Evolutionary conservation across 2,797 vertebrate species (phyloP).

Genomic region (Columba guinea): DNA sequence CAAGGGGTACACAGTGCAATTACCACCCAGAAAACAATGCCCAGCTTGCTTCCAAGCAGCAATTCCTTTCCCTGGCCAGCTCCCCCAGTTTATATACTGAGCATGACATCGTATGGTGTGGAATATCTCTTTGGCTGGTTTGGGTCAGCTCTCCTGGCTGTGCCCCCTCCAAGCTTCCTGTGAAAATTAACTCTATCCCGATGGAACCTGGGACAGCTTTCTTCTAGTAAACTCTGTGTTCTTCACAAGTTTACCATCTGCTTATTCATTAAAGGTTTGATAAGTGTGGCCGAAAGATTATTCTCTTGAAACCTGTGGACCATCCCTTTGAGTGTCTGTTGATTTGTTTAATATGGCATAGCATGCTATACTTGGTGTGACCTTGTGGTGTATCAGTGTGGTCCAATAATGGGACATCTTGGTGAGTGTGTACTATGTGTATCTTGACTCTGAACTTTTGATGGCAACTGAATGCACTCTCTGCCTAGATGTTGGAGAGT

Average conservation of each 20-base stretch:
- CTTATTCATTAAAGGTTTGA: background rate
- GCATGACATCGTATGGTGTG: too few species aligned
- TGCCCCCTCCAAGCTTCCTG: too few species aligned
- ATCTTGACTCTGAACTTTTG: background rate
- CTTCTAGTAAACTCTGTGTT: background rate
- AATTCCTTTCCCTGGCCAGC: too few species aligned
- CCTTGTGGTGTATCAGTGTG: background rate
- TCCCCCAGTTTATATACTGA: too few species aligned
- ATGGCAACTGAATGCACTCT: background rate
- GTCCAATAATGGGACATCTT: background rate
- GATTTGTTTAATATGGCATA: background rate
- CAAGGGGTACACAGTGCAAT: too few species aligned
- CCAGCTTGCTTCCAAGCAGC: too few species aligned
- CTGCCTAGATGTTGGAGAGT: background rate
- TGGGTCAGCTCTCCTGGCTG: too few species aligned
- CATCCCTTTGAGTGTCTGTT: background rate
- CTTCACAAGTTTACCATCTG: background rate
- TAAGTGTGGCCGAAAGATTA: background rate
- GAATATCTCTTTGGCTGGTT: too few species aligned
- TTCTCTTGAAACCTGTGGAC: background rate
- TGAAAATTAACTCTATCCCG: too few species aligned
- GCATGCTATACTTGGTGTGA: background rate
- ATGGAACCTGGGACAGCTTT: background rate
- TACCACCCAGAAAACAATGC: too few species aligned
- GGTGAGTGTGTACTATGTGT: background rate